phyloP scores from a whole-genome alignment of 2,888 invertebrate genomes.

The Bruchidius siliquastri region DNA sequence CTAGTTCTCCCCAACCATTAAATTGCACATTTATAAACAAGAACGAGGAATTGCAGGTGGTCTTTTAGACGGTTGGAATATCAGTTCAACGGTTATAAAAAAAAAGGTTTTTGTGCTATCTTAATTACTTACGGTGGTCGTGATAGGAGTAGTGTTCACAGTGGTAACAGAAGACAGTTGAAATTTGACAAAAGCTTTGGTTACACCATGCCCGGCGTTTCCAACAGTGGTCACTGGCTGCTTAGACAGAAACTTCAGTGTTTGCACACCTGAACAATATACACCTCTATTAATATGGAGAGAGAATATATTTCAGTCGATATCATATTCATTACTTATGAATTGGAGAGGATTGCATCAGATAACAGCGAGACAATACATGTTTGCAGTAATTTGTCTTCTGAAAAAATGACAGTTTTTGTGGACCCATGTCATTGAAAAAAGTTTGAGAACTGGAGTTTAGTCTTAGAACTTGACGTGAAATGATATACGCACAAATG shows the following conservation, averaged over 20 bases:
- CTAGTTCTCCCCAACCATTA: too few relatives aligned
- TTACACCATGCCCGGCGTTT: slow-evolving; percentile 33
- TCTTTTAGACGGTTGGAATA: too few relatives aligned
- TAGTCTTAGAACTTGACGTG: too few relatives aligned
- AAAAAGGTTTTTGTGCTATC: too few relatives aligned
- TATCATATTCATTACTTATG: not conserved
- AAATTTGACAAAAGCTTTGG: slow-evolving; percentile 45
- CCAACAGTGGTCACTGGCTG: slow-evolving; percentile 48
- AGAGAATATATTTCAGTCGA: not conserved
- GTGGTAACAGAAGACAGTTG: slow-evolving; percentile 42
- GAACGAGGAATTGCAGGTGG: not conserved
- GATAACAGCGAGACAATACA: not conserved
- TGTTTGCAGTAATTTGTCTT: too few relatives aligned
- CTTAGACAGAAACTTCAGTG: slow-evolving; percentile 55
- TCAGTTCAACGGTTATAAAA: too few relatives aligned
- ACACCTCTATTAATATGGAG: not conserved
- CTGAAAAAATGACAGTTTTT: too few relatives aligned
- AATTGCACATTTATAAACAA: too few relatives aligned
- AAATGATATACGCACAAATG: too few relatives aligned
- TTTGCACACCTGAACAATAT: slow-evolving; percentile 47
- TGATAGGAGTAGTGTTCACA: slow-evolving; percentile 31
- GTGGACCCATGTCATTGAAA: too few relatives aligned
- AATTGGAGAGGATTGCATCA: too few relatives aligned
- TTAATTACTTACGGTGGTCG: slow-evolving; percentile 30
- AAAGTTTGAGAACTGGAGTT: too few relatives aligned